Base-by-base conservation (phyloP, 37 sponge, comb jelly and placozoan species). In the Corticium candelabrum region DNA sequence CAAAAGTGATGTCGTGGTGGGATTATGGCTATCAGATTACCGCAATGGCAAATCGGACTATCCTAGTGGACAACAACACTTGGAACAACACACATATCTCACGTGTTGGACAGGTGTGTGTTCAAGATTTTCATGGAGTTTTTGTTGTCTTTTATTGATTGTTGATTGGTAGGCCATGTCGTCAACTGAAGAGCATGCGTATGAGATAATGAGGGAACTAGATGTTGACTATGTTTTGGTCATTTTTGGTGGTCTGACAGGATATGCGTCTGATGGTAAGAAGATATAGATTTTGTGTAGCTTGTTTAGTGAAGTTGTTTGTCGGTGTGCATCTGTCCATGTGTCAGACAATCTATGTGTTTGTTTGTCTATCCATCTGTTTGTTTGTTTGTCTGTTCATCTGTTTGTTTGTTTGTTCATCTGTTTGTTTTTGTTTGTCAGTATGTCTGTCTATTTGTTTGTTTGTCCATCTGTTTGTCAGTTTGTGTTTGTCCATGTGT, bases 11-110 rank as follows among this genome's bases (percentile, higher is more conserved):
- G 99, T 94, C 94, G 0, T 97, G 99, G 99, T 97, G 99, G 99
- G 99, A 97, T 85, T 97, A 97, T 82, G 99, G 99, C n/a, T 97
- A 97, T 79, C 99, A 97, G 94, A 90, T 97, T 39, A 97, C 99
- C 21, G 99, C 99, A 73, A 97, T 97, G 99, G 99, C 99, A 2
- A 97, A 97, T 68, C 80, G 99, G 79, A 97, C 99, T 11, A 97
- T 97, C n/a, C 79, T 97, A 36, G 99, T 97, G 38, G 99, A 97
- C 76, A 97, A 97, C 83, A 97, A 97, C 85, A 97, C 99, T 67
- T 97, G 99, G 99, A 97, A 97, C 85, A 97, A 97, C 83, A 97
- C 99, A 0, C 99, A 97, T 75, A 97, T 97, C n/a, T 97, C 99
- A 1, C 86, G 99, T 27, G 99, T 97, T 33, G 99, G 99, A 32